A percentile compares a stretch with the other conserved stretches of the same genome.
Conservation (phyloP, 2,797 vertebrate species). For the Sylvia borin region DNA sequence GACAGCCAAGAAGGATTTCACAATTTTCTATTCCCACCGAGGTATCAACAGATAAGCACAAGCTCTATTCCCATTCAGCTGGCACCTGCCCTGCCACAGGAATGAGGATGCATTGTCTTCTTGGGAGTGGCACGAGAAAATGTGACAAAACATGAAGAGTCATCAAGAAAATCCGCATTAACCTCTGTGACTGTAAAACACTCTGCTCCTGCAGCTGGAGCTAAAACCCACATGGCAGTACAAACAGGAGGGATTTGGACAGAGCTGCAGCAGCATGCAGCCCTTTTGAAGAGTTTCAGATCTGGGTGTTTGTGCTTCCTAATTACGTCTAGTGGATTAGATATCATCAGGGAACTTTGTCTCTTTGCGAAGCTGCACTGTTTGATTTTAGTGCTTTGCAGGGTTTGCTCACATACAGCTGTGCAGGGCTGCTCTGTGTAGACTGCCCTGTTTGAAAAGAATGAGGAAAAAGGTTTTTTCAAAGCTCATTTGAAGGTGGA, state of each 20-base stretch:
- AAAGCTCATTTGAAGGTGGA: background rate
- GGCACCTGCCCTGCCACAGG: background rate
- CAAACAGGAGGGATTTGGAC: constrained; percentile 1
- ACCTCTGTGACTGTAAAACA: background rate
- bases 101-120: constrained; percentile 40
- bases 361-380: background rate
- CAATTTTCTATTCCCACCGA: background rate
- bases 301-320: background rate
- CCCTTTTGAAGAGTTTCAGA: background rate
- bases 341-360: background rate
- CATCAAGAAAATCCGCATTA: constrained; percentile 41
- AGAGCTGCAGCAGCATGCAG: background rate
- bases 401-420: background rate
- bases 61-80: background rate
- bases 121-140: background rate
- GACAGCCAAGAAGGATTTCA: constrained; percentile 45
- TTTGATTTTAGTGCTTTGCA: background rate
- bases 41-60: background rate
- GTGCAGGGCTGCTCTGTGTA: background rate
- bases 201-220: constrained; percentile 17
- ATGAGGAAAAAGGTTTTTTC: background rate
- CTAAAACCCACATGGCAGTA: constrained; percentile 22
- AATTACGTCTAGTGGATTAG: background rate
- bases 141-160: background rate
- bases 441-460: background rate